Evolutionary conservation across 2,797 vertebrate genomes (phyloP), one percentile per base, ranked within the genome.

Genomic region (Remorina albescens): DNA sequence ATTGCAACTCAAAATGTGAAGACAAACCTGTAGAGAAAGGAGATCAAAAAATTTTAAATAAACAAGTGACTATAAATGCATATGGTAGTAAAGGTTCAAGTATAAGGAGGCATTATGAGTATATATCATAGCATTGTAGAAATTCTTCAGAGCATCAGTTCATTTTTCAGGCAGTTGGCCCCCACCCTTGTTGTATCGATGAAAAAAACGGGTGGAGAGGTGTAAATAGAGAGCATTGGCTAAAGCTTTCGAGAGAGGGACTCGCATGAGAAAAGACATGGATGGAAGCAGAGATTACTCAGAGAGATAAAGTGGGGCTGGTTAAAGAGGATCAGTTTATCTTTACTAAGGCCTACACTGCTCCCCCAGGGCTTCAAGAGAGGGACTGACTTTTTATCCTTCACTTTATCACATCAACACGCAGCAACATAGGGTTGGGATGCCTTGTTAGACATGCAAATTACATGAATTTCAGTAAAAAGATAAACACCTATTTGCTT

Each of bases 251-350:
- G 81, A 80, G 76, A 80, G 73, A 78, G 70, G 47, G 56, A 83
- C 82, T 82, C 83, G 37, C 80, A 78, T 75, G 84, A 87, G 82
- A 67, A 76, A 46, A 88, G 86, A 89, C 80, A 85, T 69, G 66
- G 65, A 82, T 71, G 76, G 84, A 88, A 83, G 72, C 88, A 84
- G 85, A 93, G 91, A 93, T 94, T 94, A 93, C 88, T 87, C 50
- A 1, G 69, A 67, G 90, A 91, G 89, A 93, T 90, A 89, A 85
- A 88, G 85, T 44, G 74, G 67, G 72, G 83, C 88, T 86, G 88
- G 85, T 90, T 91, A 93, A 94, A 83, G 88, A 92, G 88, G 91
- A 93, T 87, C 87, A 83, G 73, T 91, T 92, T 88, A 89, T 93
- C 89, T 90, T 90, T 88, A 85, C 84, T 67, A 81, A 88, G 82